phyloP scores from a whole-genome alignment of 2,113 vertebrate species.

The Climacteris rufus region DNA sequence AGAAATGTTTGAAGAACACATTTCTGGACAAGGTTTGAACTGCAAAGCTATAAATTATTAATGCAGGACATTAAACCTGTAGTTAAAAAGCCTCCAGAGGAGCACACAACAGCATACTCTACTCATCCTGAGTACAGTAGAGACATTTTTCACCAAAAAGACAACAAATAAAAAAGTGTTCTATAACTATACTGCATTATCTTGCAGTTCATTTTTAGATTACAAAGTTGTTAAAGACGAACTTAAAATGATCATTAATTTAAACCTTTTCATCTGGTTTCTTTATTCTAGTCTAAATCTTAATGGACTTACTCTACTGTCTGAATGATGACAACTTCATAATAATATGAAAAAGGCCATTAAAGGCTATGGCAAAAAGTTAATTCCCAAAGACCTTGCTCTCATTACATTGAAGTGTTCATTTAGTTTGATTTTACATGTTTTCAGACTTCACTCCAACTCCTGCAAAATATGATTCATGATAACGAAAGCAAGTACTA shows the following conservation, averaged over 20 bases:
- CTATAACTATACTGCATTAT: not conserved
- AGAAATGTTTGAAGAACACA: not conserved
- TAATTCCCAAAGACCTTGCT: not conserved
- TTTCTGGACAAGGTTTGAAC: not conserved
- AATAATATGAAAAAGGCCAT: not conserved
- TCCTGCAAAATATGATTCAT: not conserved
- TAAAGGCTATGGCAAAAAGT: not conserved
- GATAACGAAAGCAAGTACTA: not conserved
- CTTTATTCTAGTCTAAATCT: not conserved
- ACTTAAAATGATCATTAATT: not conserved
- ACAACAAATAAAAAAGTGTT: not conserved
- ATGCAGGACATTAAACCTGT: not conserved
- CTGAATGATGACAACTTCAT: not conserved
- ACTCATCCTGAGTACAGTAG: accelerated
- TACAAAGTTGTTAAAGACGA: not conserved
- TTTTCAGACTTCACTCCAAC: not conserved
- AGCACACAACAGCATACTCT: not conserved
- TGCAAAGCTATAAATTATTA: not conserved
- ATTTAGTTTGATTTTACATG: not conserved
- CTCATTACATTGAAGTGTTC: not conserved
- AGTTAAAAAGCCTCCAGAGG: not conserved
- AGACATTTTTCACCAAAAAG: not conserved
- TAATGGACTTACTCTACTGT: not conserved
- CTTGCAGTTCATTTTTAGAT: not conserved
- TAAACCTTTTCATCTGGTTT: not conserved